A percentile compares a stretch with the other conserved stretches of the same genome.
These are phyloP conservation scores for Chalcis sispes DNA, from an alignment of 2,888 invertebrate species.

Conservation along the genomic window DNA sequence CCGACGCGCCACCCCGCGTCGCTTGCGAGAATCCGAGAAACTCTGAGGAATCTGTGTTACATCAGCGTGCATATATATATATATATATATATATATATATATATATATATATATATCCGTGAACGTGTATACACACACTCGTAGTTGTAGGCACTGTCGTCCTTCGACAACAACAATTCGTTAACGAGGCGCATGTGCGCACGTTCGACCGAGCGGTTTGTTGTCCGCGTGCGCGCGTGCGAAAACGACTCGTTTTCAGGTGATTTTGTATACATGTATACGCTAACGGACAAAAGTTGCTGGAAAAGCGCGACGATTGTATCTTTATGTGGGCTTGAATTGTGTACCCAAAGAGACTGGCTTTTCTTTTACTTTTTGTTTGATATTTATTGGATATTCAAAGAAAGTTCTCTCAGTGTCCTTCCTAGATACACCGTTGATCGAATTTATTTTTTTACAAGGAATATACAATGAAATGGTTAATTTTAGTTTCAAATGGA, in stretches of 20 bases:
- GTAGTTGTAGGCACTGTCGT: not conserved
- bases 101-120: no score
- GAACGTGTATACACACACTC: not conserved
- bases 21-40: conserved; percentile 33
- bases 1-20: not conserved
- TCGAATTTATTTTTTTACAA: no score
- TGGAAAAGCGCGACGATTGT: no score
- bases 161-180: not conserved
- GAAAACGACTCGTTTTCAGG: not conserved
- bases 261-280: not conserved
- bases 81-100: not conserved
- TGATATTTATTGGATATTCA: not conserved
- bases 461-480: no score
- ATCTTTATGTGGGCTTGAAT: no score
- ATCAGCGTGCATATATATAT: conserved; percentile 28
- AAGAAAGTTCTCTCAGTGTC: no score
- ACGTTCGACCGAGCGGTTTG: not conserved
- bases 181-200: not conserved
- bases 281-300: no score
- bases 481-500: not conserved
- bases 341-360: no score
- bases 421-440: no score
- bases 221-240: not conserved
- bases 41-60: conserved; percentile 43
- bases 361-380: no score